These are phyloP conservation scores for Gallirallus australis DNA, from an alignment of 2,797 vertebrate genomes.

Conservation along the genomic window DNA sequence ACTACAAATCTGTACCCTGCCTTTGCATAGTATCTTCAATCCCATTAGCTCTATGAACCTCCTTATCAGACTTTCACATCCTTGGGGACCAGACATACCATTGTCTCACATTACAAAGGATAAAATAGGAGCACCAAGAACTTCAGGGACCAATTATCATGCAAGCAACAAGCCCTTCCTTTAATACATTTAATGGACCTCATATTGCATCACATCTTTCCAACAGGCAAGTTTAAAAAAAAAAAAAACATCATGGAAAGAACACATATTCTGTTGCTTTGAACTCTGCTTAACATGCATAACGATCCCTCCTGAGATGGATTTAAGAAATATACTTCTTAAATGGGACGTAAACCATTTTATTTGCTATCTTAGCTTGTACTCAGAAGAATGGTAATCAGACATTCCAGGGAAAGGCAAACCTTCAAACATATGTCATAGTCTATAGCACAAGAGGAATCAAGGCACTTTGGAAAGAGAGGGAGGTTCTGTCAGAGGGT, in stretches of 20 bases:
- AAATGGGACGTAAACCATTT: accelerated
- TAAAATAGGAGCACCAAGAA: background rate
- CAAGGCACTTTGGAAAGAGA: background rate
- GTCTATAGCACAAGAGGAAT: background rate
- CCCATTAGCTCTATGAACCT: background rate
- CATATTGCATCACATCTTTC: background rate
- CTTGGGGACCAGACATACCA: background rate
- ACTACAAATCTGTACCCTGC: background rate
- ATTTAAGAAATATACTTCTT: background rate
- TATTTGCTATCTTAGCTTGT: background rate
- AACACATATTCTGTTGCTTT: background rate
- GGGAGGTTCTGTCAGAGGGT: background rate
- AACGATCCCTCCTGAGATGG: background rate
- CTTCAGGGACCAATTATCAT: background rate
- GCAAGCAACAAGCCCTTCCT: background rate
- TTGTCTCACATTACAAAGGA: background rate
- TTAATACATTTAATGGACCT: background rate
- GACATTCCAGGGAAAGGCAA: background rate
- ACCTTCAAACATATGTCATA: background rate
- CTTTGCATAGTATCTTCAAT: background rate
- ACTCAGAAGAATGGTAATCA: background rate
- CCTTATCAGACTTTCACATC: background rate
- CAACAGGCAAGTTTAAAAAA: background rate
- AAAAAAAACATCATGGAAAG: background rate
- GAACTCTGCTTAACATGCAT: background rate